Evolutionary conservation across 1,140 invertebrate genomes (phyloP).

Genomic region (Microvelia longipes): DNA sequence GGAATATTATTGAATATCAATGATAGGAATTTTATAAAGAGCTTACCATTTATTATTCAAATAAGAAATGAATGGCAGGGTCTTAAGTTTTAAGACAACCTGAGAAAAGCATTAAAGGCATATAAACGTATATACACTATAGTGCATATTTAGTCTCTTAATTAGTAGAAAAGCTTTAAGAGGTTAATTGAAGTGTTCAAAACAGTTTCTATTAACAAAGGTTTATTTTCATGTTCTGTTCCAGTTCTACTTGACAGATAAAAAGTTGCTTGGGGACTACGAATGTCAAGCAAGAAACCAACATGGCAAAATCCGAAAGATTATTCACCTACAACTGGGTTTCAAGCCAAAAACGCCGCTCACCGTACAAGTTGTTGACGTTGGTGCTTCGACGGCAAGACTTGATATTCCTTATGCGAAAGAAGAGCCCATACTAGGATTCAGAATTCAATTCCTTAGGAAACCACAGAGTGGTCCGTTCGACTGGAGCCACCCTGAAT

Average conservation of each 20-base stretch:
- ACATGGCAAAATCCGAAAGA: conserved; percentile 34
- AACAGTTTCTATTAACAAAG: not conserved
- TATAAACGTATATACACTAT: no score
- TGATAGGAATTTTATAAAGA: no score
- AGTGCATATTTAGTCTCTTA: no score
- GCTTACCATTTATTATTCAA: no score
- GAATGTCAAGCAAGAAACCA: conserved; percentile 36
- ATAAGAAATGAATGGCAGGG: no score
- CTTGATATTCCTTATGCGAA: conserved; percentile 3
- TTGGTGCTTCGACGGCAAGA: not conserved
- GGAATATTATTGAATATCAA: no score
- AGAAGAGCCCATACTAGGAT: conserved; percentile 11
- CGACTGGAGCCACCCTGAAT: conserved; percentile 11
- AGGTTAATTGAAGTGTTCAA: no score
- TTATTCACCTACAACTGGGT: conserved; percentile 33
- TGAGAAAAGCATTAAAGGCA: no score
- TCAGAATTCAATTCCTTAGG: conserved; percentile 14
- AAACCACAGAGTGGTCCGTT: conserved; percentile 6
- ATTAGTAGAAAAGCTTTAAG: no score
- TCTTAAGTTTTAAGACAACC: no score
- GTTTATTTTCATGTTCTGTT: conserved; percentile 11
- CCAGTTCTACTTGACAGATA: conserved; percentile 32
- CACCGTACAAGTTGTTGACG: not conserved
- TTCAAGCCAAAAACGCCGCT: conserved; percentile 33
- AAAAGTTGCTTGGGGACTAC: conserved; percentile 35